Evolutionary conservation across 2,888 invertebrate species (phyloP), one percentile per base, ranked within the genome.

Genomic region (Tupiocoris notatus): DNA sequence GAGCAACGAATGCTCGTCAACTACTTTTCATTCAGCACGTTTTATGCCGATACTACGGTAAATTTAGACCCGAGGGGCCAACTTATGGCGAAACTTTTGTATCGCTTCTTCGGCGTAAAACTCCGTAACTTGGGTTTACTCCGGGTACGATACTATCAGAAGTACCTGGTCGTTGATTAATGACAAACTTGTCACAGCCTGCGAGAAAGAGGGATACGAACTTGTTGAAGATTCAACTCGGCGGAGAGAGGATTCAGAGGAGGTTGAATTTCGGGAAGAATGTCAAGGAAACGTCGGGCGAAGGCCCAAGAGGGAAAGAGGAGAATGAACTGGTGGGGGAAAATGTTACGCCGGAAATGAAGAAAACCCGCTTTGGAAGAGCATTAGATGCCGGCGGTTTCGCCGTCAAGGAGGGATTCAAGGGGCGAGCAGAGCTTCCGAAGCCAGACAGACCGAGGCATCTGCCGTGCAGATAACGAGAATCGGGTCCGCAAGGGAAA

Each of bases 131-230:
- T 3, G 39, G 39, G 39, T 3, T 39, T 39, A 39, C 39, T 39
- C 39, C 6, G 39, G 12, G 39, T 39, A 39, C 12, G 39, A 39
- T 39, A 7, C 12, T 39, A 39, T 39, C 39, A 7, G n/a, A n/a
- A 3, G 39, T 39, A 39, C 39, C 39, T 39, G 39, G 3, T 39
- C 21, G 21, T 59, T 75, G 75, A 75, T 75, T 75, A 75, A 75
- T 66, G 75, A 39, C 75, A 25, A 66, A 75, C 66, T 75, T 75
- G 75, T 75, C 75, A 66, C 24, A 39, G 12, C 39, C 39, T n/a
- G 7, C 24, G 22, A 24, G 58, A 68, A 23, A 2, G 63, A 63
- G 22, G 21, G 63, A 20, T 63, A 9, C 21, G 9, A 63, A 63
- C 39, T 39, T 39, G 39, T 39, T 39, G 56, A 67, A 67, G 22